Conservation (phyloP, 2,113 vertebrate genomes). For the Sinocyclocheilus anophthalmus region DNA sequence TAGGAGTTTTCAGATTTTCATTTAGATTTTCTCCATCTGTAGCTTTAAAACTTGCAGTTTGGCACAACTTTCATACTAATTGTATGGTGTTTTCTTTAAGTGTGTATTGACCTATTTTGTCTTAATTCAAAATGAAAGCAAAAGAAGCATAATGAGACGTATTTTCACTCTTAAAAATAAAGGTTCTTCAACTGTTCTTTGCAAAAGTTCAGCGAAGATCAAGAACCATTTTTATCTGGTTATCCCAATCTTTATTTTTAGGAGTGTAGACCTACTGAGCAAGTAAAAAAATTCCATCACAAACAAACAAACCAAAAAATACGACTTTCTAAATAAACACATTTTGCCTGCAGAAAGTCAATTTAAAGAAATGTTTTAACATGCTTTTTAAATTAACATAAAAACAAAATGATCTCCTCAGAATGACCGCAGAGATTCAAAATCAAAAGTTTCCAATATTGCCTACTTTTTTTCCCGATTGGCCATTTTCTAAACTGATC, state of each 20-base stretch:
- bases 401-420: neutral
- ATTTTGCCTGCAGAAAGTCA: neutral
- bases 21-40: neutral
- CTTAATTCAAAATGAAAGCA: neutral
- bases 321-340: neutral
- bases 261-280: neutral
- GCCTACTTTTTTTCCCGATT: constrained; percentile 42
- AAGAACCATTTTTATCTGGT: neutral
- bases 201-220: neutral
- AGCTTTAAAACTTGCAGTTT: neutral
- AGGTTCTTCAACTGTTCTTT: neutral
- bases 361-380: neutral
- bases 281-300: neutral
- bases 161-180: neutral
- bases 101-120: neutral
- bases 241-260: neutral
- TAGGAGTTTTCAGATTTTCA: neutral
- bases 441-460: neutral
- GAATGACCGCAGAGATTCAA: neutral
- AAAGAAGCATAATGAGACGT: neutral
- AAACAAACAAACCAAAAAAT: neutral
- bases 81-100: too few species aligned
- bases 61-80: neutral
- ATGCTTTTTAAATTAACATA: neutral
- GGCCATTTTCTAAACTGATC: neutral